Conservation (phyloP, 2,113 vertebrate species). For the Micronycteris hirsuta region DNA sequence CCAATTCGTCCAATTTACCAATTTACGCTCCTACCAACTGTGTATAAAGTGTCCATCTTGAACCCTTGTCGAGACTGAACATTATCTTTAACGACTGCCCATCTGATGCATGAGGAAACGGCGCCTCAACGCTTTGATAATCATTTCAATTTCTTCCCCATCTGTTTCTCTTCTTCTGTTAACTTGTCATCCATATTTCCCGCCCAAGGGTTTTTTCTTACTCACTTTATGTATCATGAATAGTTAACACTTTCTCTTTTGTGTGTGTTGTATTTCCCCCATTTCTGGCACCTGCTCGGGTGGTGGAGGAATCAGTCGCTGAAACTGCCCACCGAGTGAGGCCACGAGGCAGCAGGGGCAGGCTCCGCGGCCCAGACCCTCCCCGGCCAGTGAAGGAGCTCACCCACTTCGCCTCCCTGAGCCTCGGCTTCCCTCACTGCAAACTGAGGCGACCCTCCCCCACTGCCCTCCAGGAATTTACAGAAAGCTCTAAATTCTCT, state of each 20-base stretch:
- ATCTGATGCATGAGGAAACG: not conserved
- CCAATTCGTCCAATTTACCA: not conserved
- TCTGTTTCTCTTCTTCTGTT: not conserved
- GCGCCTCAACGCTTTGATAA: not conserved
- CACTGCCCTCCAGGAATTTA: slow-evolving; percentile 22
- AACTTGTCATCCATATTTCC: not conserved
- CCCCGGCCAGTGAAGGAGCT: not conserved
- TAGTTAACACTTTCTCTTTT: not conserved
- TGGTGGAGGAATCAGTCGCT: not conserved
- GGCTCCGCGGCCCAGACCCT: not conserved
- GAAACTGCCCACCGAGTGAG: not conserved
- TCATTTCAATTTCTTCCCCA: not conserved
- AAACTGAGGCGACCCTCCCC: not conserved
- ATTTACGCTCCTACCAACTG: not conserved
- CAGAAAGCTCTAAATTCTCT: slow-evolving; percentile 57
- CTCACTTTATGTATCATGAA: not conserved
- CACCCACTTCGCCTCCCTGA: not conserved
- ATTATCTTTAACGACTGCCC: not conserved
- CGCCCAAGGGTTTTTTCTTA: not conserved
- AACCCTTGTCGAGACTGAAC: not conserved
- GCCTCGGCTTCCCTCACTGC: not conserved
- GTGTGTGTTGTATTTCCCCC: not conserved
- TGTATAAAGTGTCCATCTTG: not conserved
- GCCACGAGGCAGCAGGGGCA: not conserved
- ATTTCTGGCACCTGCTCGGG: not conserved